Evolutionary conservation across 1,140 invertebrate species (phyloP).

Genomic region (Notospermus geniculatus): DNA sequence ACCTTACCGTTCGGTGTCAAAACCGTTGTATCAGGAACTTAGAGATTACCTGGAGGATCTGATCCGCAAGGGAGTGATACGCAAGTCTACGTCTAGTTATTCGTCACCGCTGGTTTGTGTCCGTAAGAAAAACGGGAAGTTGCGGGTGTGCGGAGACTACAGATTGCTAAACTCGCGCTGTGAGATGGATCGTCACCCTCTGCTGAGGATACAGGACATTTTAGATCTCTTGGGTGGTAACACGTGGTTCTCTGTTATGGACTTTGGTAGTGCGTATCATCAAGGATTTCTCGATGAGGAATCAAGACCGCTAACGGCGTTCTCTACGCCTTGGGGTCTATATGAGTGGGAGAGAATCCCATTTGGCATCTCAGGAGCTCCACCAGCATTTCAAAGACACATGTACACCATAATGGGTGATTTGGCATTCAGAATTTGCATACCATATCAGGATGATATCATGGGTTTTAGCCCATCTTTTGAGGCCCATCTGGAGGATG

Average conservation of each 20-base stretch:
- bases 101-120: slow-evolving; percentile 24
- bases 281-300: slow-evolving; percentile 21
- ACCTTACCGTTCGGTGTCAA: slow-evolving; percentile 21
- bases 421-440: slow-evolving; percentile 14
- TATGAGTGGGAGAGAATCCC: slow-evolving; percentile 26
- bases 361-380: slow-evolving; percentile 27
- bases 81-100: slow-evolving; percentile 12
- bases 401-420: slow-evolving; percentile 21
- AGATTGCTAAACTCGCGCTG: slow-evolving; percentile 16
- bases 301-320: slow-evolving; percentile 22
- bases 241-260: slow-evolving; percentile 15
- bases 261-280: slow-evolving; percentile 26
- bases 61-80: slow-evolving; percentile 12
- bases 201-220: slow-evolving; percentile 24
- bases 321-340: slow-evolving; percentile 19
- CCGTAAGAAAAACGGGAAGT: slow-evolving; percentile 17
- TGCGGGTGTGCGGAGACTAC: slow-evolving; percentile 29
- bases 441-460: slow-evolving; percentile 28
- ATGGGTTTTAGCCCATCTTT: slow-evolving; percentile 20
- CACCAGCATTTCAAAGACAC: slow-evolving; percentile 22
- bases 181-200: slow-evolving; percentile 8
- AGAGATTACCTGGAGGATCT: slow-evolving; percentile 23
- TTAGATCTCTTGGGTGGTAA: slow-evolving; percentile 16
- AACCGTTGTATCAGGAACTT: slow-evolving; percentile 25
- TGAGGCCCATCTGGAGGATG: slow-evolving; percentile 23